phyloP scores from a whole-genome alignment of 2,888 invertebrate genomes.

The Callyntrura guangdongensis region DNA sequence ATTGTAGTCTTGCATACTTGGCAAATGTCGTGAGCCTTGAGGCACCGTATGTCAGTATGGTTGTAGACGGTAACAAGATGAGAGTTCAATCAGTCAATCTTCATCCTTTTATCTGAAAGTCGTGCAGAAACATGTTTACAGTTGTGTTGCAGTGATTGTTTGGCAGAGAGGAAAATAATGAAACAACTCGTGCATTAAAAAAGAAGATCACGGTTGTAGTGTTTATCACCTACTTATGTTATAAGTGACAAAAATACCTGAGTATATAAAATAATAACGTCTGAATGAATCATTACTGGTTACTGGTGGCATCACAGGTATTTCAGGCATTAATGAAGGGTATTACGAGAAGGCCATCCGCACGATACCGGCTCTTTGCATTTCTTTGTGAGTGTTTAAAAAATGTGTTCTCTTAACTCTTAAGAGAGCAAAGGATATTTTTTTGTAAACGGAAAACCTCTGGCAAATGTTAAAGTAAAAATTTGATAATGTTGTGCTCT shows the following conservation, averaged over 20 bases:
- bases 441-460: slow-evolving; percentile 23
- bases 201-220: slow-evolving; percentile 35
- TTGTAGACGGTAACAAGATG: not conserved
- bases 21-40: slow-evolving; percentile 2
- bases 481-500: not conserved
- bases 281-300: slow-evolving; percentile 41
- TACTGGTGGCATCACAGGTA: slow-evolving; percentile 22
- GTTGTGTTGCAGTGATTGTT: not conserved
- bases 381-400: slow-evolving; percentile 67
- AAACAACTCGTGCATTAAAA: not conserved
- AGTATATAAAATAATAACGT: not conserved
- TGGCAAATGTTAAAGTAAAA: slow-evolving; percentile 14
- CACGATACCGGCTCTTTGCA: slow-evolving; percentile 70
- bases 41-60: slow-evolving; percentile 15
- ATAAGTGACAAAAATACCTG: not conserved
- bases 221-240: not conserved
- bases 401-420: not conserved
- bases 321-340: slow-evolving; percentile 75
- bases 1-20: not conserved
- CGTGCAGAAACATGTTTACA: not conserved
- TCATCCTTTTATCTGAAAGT: too few relatives aligned
- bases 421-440: not conserved
- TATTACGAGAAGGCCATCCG: slow-evolving; percentile 69
- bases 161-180: slow-evolving; percentile 1
- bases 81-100: too few relatives aligned